phyloP scores from a whole-genome alignment of 1,140 invertebrate species.

The Drosophila simulans region DNA sequence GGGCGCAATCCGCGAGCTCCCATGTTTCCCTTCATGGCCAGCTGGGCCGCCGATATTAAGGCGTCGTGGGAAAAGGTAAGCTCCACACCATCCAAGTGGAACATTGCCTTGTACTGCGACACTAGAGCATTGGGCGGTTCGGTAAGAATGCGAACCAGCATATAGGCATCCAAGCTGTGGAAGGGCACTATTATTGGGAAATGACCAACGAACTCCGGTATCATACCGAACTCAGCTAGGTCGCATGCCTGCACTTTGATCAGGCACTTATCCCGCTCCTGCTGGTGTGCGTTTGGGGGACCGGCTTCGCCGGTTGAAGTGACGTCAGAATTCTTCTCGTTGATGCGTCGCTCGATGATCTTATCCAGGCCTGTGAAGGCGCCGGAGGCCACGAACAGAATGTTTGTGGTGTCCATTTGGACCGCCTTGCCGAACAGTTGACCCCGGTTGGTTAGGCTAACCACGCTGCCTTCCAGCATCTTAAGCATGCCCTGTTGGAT shows the following conservation, averaged over 20 bases:
- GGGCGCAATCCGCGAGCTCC: slow-evolving; percentile 96
- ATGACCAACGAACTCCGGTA: slow-evolving; percentile 98
- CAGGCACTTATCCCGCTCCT: slow-evolving; percentile 92
- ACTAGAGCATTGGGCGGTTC: slow-evolving; percentile 98
- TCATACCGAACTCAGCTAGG: slow-evolving; percentile 99
- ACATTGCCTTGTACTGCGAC: slow-evolving; percentile 87
- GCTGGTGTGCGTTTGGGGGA: slow-evolving; percentile 86
- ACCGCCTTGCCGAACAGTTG: slow-evolving; percentile 97
- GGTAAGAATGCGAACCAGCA: slow-evolving; percentile 97
- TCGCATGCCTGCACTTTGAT: slow-evolving; percentile 97
- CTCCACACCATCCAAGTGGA: slow-evolving; percentile 92
- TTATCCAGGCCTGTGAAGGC: slow-evolving; percentile 99
- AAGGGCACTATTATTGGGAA: slow-evolving; percentile 99
- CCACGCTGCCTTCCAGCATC: slow-evolving; percentile 99
- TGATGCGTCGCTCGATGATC: slow-evolving; percentile 95
- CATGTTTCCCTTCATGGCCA: slow-evolving; percentile 98
- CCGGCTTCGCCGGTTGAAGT: slow-evolving; percentile 87
- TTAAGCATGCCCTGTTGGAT: slow-evolving; percentile 99
- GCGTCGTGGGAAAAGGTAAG: slow-evolving; percentile 95
- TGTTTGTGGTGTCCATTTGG: slow-evolving; percentile 99
- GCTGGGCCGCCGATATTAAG: slow-evolving; percentile 93
- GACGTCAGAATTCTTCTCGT: slow-evolving; percentile 98
- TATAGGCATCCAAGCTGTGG: slow-evolving; percentile 95
- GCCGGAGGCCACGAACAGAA: slow-evolving; percentile 99
- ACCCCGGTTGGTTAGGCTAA: slow-evolving; percentile 98